A percentile compares a stretch with the other conserved stretches of the same genome.
Evolutionary conservation across 2,113 vertebrate species (phyloP).

Genomic region (Odobenus rosmarus): DNA sequence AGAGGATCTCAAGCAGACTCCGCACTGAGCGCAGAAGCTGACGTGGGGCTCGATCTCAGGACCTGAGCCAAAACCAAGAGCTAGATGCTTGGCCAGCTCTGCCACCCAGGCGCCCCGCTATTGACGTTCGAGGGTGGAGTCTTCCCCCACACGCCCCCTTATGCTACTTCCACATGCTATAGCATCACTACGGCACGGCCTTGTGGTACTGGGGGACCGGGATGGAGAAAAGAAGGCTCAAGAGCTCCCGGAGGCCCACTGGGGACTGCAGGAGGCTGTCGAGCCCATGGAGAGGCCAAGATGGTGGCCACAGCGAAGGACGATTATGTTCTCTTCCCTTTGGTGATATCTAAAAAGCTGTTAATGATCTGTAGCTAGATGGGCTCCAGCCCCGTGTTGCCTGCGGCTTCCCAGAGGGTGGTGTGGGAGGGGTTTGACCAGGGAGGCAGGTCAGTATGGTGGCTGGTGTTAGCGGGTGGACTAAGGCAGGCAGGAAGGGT

Average conservation of each 20-base stretch:
- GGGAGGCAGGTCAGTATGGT: neutral
- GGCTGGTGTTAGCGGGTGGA: fast-evolving
- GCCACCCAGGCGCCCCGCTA: neutral
- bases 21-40: neutral
- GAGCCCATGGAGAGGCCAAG: neutral
- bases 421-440: neutral
- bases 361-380: no score
- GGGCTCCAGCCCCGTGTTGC: neutral
- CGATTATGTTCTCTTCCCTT: neutral
- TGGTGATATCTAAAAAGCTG: neutral
- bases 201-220: neutral
- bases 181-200: fast-evolving
- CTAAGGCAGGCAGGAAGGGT: fast-evolving
- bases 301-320: no score
- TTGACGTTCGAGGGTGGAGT: neutral
- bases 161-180: neutral
- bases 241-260: fast-evolving
- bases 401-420: neutral
- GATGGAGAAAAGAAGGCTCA: fast-evolving
- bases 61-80: neutral
- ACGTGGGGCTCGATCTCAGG: neutral
- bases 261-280: neutral
- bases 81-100: neutral
- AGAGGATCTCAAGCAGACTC: neutral
- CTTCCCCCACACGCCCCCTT: neutral